Base-by-base conservation (phyloP, 1,140 invertebrate genomes). In the Cyrtorhinus lividipennis region DNA sequence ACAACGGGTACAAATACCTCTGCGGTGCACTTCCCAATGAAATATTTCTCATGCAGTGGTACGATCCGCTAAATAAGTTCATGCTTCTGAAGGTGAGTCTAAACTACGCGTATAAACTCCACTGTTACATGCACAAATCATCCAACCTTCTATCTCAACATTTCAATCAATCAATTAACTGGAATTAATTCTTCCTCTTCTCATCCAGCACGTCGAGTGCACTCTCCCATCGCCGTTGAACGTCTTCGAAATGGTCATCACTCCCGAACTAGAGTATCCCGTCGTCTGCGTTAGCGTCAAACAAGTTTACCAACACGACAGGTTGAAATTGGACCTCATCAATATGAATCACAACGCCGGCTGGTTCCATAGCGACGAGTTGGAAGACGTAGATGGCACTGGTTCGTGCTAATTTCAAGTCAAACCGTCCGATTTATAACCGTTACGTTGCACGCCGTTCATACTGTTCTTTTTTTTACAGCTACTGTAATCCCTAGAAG, bases 31-130 rank as follows among this genome's bases (percentile, higher is more conserved):
- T 92, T 67, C 81, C 87, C 10, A 84, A 81, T 61, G 27, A 24
- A 23, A 86, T 99, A 65, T 95, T 97, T 73, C 79, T 99, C 46
- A 98, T 99, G 93, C 95, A 98, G 80, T 99, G 95, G 95, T 99
- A 98, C 74, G 95, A 98, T 75, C 95, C 96, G n/a, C 80, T 98
- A 12, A 92, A 95, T 73, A 98, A 98, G 76, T 99, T 98, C 74
- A 97, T 99, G 94, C 79, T 96, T 68, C 77, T 99, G 48, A 98
- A 98, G 82, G 86, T 89, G 73, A 74, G 75, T 56, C 5, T 38
- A 5, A 38, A 38, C 30, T 38, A n/a, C n/a, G n/a, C n/a, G n/a
- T n/a, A n/a, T n/a, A n/a, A n/a, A n/a, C n/a, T n/a, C n/a, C n/a
- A n/a, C n/a, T n/a, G n/a, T n/a, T n/a, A n/a, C n/a, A n/a, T n/a